Conservation (phyloP, 1,140 invertebrate species). For the Lasaia peninsularis region DNA sequence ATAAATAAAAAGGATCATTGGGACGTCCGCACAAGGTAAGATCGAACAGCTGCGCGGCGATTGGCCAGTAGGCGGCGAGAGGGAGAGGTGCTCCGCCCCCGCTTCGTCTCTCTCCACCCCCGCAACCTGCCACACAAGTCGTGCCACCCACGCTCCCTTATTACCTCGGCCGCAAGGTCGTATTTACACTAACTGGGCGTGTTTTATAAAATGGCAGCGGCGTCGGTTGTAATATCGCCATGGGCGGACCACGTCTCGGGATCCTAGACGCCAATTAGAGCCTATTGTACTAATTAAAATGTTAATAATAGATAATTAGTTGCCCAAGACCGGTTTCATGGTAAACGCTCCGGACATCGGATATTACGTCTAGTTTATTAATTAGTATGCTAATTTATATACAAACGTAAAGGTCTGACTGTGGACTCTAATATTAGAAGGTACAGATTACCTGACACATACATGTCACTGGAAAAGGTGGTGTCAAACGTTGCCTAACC, state of each 20-base stretch:
- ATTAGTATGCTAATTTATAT: background rate
- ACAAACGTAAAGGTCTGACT: too few relatives aligned
- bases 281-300: slow-evolving; percentile 57
- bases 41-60: slow-evolving; percentile 46
- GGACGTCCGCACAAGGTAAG: slow-evolving; percentile 68
- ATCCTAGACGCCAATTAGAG: slow-evolving; percentile 68
- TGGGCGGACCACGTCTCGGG: slow-evolving; percentile 65
- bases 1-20: slow-evolving; percentile 58
- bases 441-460: too few relatives aligned
- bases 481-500: too few relatives aligned
- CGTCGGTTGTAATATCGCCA: slow-evolving; percentile 64
- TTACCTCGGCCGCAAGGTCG: slow-evolving; percentile 31
- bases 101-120: slow-evolving; percentile 48
- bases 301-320: slow-evolving; percentile 35
- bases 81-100: slow-evolving; percentile 58
- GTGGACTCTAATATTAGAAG: too few relatives aligned
- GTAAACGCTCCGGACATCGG: background rate
- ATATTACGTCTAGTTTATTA: background rate
- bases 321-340: slow-evolving; percentile 1
- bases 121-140: slow-evolving; percentile 47
- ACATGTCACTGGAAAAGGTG: too few relatives aligned
- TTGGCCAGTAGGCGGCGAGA: slow-evolving; percentile 56
- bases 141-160: slow-evolving; percentile 42
- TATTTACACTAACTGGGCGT: slow-evolving; percentile 31
- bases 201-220: slow-evolving; percentile 34